These are phyloP conservation scores for Spatula versicolor DNA, from an alignment of 2,797 vertebrate species.

Conservation along the genomic window DNA sequence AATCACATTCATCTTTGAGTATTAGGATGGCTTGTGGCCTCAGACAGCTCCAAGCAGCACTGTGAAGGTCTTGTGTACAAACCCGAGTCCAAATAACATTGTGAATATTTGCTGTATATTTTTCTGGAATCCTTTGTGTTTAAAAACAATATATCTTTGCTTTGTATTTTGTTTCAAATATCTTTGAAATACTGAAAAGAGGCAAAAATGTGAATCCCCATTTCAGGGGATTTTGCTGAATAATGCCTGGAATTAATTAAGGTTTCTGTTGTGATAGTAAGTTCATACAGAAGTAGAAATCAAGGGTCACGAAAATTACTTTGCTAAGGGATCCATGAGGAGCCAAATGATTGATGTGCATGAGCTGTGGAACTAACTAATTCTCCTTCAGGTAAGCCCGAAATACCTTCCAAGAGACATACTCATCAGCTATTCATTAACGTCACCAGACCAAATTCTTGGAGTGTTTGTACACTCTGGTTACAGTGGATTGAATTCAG, in stretches of 20 bases:
- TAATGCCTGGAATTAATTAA: not conserved
- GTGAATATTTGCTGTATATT: not conserved
- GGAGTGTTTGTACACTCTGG: not conserved
- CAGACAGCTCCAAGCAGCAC: not conserved
- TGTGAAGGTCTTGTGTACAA: not conserved
- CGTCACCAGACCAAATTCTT: slow-evolving; percentile 33
- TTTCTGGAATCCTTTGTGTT: not conserved
- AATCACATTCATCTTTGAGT: not conserved
- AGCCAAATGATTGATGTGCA: not conserved
- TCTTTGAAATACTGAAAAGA: not conserved
- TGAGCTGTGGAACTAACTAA: slow-evolving; percentile 12
- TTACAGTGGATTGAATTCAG: slow-evolving; percentile 36
- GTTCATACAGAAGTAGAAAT: not conserved
- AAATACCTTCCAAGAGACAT: slow-evolving; percentile 28
- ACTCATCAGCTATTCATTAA: slow-evolving; percentile 38
- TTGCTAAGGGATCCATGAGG: not conserved
- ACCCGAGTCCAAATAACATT: not conserved
- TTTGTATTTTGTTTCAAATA: not conserved
- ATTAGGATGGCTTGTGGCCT: not conserved
- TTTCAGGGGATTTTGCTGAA: not conserved
- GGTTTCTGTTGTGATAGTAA: not conserved
- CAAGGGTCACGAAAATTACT: not conserved
- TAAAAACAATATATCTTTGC: not conserved
- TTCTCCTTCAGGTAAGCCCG: slow-evolving; percentile 53
- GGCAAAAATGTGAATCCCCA: not conserved